Conservation (phyloP, 2,113 vertebrate species). For the Laterallus jamaicensis region DNA sequence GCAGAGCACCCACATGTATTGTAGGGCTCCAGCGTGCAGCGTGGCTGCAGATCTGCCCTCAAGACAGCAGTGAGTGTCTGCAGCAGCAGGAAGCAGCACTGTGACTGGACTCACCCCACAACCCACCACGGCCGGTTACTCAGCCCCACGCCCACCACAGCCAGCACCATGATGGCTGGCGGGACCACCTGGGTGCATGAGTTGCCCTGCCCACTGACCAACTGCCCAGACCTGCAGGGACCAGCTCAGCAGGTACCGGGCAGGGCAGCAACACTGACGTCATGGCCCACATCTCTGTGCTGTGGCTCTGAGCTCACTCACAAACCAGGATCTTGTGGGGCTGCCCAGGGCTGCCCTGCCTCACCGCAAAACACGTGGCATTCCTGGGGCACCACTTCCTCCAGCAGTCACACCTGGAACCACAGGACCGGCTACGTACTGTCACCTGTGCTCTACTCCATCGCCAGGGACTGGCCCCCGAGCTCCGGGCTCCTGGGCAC, state of each 20-base stretch:
- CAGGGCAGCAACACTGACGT: background rate
- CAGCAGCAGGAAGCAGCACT: background rate
- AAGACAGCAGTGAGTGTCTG: background rate
- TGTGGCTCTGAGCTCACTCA: accelerated
- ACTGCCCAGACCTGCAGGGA: no score
- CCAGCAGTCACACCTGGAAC: background rate
- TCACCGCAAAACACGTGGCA: background rate
- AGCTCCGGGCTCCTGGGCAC: accelerated
- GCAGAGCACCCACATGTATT: background rate
- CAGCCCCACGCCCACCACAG: background rate
- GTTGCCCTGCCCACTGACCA: no score
- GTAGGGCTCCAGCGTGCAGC: background rate
- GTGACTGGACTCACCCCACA: accelerated
- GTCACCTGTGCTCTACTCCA: background rate
- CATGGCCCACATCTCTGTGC: accelerated
- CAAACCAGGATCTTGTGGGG: background rate
- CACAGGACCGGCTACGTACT: background rate
- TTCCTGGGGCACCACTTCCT: background rate
- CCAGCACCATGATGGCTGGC: accelerated
- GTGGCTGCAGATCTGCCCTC: background rate
- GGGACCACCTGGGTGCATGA: no score
- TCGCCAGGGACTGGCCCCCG: accelerated
- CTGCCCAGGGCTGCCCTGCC: background rate
- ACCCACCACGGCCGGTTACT: background rate
- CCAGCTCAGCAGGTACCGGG: background rate